Evolutionary conservation across 2,113 vertebrate species (phyloP).

Genomic region (Chascanopsetta lugubris): DNA sequence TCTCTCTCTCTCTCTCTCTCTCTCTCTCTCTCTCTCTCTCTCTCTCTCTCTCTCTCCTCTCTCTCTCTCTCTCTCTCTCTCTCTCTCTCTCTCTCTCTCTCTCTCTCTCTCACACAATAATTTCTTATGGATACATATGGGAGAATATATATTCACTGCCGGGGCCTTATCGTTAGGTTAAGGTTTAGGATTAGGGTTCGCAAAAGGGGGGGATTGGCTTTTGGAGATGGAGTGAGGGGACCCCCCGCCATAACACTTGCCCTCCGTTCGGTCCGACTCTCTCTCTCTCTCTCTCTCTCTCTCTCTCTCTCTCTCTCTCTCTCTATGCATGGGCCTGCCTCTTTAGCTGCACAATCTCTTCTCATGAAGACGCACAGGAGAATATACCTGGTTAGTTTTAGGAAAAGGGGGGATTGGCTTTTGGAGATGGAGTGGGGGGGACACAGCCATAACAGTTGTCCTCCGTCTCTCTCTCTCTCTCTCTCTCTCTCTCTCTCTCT

Average conservation of each 20-base stretch:
- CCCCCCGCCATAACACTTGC: conserved; percentile 15
- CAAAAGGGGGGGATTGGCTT: neutral
- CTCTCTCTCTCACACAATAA: too few species aligned
- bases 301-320: too few species aligned
- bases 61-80: too few species aligned
- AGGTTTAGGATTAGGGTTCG: conserved; percentile 57
- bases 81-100: too few species aligned
- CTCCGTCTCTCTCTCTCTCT: conserved; percentile 10
- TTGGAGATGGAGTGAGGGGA: conserved; percentile 51
- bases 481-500: neutral
- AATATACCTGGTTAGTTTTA: conserved; percentile 59
- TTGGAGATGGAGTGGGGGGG: conserved; percentile 48
- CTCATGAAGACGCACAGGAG: conserved; percentile 54
- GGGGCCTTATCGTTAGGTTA: too few species aligned
- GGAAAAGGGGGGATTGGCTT: neutral
- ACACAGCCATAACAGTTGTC: conserved; percentile 26
- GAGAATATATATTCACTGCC: conserved; percentile 56
- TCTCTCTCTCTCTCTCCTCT: too few species aligned
- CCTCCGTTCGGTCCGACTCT: too few species aligned
- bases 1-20: too few species aligned
- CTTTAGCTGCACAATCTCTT: conserved; percentile 65
- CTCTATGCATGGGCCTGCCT: conserved; percentile 29
- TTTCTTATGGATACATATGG: conserved; percentile 54
- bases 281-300: too few species aligned
- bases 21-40: too few species aligned